Evolutionary conservation across 2,888 invertebrate species (phyloP), one percentile per base, ranked within the genome.

Genomic region (Apocheima hispidaria): DNA sequence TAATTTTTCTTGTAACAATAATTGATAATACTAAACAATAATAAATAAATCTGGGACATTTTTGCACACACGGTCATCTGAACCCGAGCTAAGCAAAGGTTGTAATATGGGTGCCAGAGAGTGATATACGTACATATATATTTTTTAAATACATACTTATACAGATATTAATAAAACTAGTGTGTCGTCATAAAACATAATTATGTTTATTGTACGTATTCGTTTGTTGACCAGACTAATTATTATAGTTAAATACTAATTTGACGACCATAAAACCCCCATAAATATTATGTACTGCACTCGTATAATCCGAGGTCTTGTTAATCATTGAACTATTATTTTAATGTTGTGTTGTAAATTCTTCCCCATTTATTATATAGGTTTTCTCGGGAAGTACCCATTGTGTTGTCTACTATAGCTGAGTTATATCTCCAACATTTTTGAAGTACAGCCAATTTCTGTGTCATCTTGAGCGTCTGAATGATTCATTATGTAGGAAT

Each of bases 371-470:
- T 28, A 26, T 28, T 41, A n/a, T 36, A 28, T 28, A 18, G 7
- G 33, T 21, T 16, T 49, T 23, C 38, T 30, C n/a, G 16, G 21
- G 10, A 48, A 49, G n/a, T 20, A 48, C 7, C n/a, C 33, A 48
- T 59, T 41, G 59, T 46, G 20, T 53, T 48, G 41, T 48, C 41
- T 35, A 21, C 33, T 10, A n/a, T n/a, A 10, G 28, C 26, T 53
- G 49, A 53, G 23, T 14, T 23, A 61, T 12, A n/a, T 36, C 18
- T 51, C 16, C 10, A 48, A 30, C 28, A 30, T 61, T 61, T 61
- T 65, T 61, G 65, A 65, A 41, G 48, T 26, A 65, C 46, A 28
- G 65, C 65, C 65, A 65, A 65, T 50, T 54, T 61, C 44, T 49
- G 54, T 53, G 49, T 43, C 23, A 21, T 50, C 33, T 44, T 30